Evolutionary conservation across 1,140 invertebrate genomes (phyloP), one percentile per base, ranked within the genome.

Genomic region (Formica selysi): DNA sequence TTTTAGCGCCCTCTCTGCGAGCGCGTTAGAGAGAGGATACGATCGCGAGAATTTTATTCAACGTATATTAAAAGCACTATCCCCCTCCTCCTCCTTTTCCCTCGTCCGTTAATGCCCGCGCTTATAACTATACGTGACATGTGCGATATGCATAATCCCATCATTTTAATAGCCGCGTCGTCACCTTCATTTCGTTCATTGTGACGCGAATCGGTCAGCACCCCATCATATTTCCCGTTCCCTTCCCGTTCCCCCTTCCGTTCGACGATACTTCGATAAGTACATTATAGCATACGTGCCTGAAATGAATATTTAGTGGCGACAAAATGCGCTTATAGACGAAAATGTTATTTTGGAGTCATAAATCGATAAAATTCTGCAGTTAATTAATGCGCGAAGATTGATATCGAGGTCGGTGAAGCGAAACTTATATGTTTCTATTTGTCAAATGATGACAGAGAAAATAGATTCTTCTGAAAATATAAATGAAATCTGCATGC

Each of bases 11-110:
- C 68, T 74, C 79, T 83, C 79, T n/a, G 73, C 36, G 41, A 64
- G 13, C 54, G 38, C 59, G 29, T 51, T 59, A 51, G 19, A 73
- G 57, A 22, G 54, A 41, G 41, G n/a, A 57, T 48, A 41, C 29
- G 48, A 44, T 59, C 76, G 29, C 79, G 64, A 51, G 54, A 89
- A 89, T 89, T 89, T 89, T 89, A 83, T 19, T 51, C 80, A 89
- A 71, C 84, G 71, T 54, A 83, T 89, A 86, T 89, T 89, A 89
- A 89, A 89, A 89, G 87, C 88, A 76, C 87, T 32, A 51, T 1
- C 48, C 1, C 16, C 16, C 8, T 19, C 48, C 11, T 11, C 16
- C 8, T 19, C 8, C 7, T 16, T 0, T 11, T 11, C 0, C 16
- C 13, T 48, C 0, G 11, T 0, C 62, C 71, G 88, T 84, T 89